phyloP scores from a whole-genome alignment of 2,113 vertebrate species.

The Camarhynchus parvulus region DNA sequence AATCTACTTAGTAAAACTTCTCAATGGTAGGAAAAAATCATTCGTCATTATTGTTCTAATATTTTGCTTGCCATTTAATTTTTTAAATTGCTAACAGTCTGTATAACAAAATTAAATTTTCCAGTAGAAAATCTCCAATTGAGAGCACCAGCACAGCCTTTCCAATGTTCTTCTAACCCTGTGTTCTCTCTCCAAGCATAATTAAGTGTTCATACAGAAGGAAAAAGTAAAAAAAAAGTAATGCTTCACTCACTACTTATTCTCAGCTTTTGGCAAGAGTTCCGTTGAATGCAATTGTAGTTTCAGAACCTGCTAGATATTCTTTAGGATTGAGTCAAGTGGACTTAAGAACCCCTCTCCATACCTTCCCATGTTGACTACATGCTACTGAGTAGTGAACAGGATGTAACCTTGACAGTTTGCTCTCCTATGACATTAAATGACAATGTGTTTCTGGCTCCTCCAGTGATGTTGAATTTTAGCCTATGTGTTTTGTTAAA shows the following conservation, averaged over 20 bases:
- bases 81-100: not conserved
- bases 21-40: not conserved
- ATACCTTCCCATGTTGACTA: not conserved
- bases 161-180: not conserved
- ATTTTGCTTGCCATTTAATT: not conserved
- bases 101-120: not conserved
- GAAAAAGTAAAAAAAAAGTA: not conserved
- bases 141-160: not conserved
- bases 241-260: not conserved
- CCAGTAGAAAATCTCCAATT: not conserved
- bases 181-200: not conserved
- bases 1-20: not conserved
- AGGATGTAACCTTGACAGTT: not conserved
- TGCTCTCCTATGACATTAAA: not conserved
- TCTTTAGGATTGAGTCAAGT: not conserved
- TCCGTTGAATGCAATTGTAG: not conserved
- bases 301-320: not conserved
- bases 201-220: not conserved
- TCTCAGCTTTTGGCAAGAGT: not conserved
- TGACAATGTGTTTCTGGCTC: not conserved
- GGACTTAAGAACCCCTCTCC: not conserved
- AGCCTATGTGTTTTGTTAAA: not conserved
- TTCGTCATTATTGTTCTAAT: not conserved
- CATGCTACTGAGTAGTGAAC: not conserved
- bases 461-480: not conserved